phyloP scores from a whole-genome alignment of 2,888 invertebrate genomes.

The Blastobasis adustella region DNA sequence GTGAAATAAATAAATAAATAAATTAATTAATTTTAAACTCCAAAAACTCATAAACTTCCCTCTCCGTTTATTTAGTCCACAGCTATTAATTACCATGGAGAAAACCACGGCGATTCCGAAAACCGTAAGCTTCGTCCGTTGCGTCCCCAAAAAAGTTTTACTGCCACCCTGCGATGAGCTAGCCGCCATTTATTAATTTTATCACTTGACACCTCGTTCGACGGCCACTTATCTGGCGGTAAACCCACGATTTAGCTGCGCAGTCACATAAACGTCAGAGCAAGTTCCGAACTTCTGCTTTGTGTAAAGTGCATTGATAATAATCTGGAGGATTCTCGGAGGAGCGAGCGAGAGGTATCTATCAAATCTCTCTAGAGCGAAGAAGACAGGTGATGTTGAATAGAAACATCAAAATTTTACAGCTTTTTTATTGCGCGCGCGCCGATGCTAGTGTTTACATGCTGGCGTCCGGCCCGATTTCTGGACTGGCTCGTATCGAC shows the following conservation, averaged over 20 bases:
- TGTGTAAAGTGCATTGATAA: slow-evolving; percentile 75
- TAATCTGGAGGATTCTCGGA: slow-evolving; percentile 64
- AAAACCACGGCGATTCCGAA: too few relatives aligned
- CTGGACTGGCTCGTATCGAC: slow-evolving; percentile 1
- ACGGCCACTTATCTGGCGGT: slow-evolving; percentile 54
- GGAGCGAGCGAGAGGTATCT: slow-evolving; percentile 30
- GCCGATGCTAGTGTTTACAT: slow-evolving; percentile 60
- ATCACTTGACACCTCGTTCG: slow-evolving; percentile 67
- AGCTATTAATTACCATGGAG: too few relatives aligned
- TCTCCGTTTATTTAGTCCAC: too few relatives aligned
- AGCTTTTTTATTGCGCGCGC: slow-evolving; percentile 69
- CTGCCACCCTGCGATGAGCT: slow-evolving; percentile 28
- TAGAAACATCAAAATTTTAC: slow-evolving; percentile 75
- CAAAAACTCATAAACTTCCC: too few relatives aligned
- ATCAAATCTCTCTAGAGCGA: slow-evolving; percentile 19
- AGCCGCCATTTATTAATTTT: slow-evolving; percentile 60
- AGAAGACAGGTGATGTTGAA: slow-evolving; percentile 43
- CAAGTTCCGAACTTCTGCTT: slow-evolving; percentile 65
- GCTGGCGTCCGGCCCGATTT: slow-evolving; percentile 54
- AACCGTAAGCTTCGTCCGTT: too few relatives aligned
- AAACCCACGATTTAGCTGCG: slow-evolving; percentile 68
- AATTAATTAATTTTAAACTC: too few relatives aligned
- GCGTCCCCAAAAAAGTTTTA: slow-evolving; percentile 5
- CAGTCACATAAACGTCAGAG: slow-evolving; percentile 70
- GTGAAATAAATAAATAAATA: too few relatives aligned